phyloP scores from a whole-genome alignment of 2,888 invertebrate genomes.

The Disparrhopalites patrizii region DNA sequence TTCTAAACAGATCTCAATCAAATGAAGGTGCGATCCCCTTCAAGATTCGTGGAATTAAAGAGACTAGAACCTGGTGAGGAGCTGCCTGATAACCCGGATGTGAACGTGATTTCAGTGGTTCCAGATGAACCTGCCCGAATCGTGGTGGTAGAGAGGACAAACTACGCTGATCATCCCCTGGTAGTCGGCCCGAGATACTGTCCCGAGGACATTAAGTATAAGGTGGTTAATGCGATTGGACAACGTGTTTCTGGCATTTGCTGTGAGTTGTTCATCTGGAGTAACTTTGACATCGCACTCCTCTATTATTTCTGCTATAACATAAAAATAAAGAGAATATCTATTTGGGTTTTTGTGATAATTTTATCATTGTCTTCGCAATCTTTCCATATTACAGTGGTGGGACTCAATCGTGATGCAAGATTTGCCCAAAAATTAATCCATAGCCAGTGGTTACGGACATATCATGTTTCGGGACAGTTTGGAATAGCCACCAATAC shows the following conservation, averaged over 20 bases:
- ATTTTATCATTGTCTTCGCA: neutral
- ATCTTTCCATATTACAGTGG: conserved; percentile 54
- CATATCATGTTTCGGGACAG: conserved; percentile 69
- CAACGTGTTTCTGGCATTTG: conserved; percentile 68
- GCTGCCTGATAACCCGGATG: conserved; percentile 9
- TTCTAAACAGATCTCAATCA: conserved; percentile 72
- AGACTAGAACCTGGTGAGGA: conserved; percentile 19
- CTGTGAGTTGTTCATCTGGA: too few relatives aligned
- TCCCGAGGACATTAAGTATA: conserved; percentile 62
- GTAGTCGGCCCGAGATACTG: conserved; percentile 74
- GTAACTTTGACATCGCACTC: too few relatives aligned
- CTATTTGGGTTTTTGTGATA: neutral
- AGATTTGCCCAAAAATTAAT: conserved; percentile 58
- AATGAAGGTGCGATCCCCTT: conserved; percentile 60
- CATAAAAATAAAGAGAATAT: too few relatives aligned
- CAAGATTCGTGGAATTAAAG: conserved; percentile 44
- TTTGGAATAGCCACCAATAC: conserved; percentile 73
- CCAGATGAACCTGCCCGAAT: conserved; percentile 33
- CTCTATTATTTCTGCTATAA: too few relatives aligned
- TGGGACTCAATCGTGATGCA: conserved; percentile 69
- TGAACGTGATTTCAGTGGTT: conserved; percentile 28
- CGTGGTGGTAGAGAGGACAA: conserved; percentile 60
- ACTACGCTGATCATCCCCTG: conserved; percentile 69
- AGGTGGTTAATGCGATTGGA: conserved; percentile 61
- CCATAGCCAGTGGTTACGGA: conserved; percentile 62